Conservation (phyloP, 2,113 vertebrate genomes). For the Larimichthys polyactis region DNA sequence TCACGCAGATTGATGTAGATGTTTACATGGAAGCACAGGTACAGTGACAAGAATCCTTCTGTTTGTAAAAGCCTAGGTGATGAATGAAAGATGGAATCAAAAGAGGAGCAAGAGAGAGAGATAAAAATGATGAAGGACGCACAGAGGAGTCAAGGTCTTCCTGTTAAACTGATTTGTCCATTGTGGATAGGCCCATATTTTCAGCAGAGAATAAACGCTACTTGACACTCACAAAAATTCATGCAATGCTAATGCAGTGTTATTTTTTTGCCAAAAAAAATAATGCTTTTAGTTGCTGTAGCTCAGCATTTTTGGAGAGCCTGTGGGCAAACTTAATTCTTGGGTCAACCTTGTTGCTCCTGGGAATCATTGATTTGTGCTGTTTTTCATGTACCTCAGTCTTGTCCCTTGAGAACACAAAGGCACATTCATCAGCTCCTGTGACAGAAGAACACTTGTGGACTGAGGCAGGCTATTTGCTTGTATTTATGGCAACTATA, state of each 20-base stretch:
- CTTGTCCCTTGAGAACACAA: conserved; percentile 17
- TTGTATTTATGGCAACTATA: conserved; percentile 23
- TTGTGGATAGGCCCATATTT: background rate
- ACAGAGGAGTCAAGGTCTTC: background rate
- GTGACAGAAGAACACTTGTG: conserved; percentile 34
- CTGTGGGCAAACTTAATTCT: conserved; percentile 28
- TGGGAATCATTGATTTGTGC: conserved; percentile 52
- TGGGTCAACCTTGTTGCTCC: conserved; percentile 32
- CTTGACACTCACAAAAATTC: conserved; percentile 24
- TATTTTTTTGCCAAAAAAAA: conserved; percentile 27
- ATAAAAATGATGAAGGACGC: background rate
- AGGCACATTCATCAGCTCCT: conserved; percentile 42
- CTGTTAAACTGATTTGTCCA: conserved; percentile 11
- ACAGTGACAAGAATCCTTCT: background rate
- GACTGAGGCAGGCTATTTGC: conserved; percentile 26
- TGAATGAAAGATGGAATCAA: background rate
- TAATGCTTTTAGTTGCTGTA: background rate
- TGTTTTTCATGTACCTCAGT: conserved; percentile 43
- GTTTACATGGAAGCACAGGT: conserved; percentile 3
- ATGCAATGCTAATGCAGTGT: conserved; percentile 9
- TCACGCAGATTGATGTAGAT: conserved; percentile 28
- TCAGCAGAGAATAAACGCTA: background rate
- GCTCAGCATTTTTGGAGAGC: conserved; percentile 38
- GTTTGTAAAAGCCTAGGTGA: background rate
- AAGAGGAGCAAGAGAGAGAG: background rate